Evolutionary conservation across 2,113 vertebrate species (phyloP), one percentile per base, ranked within the genome.

Genomic region (Onychostruthus taczanowskii): DNA sequence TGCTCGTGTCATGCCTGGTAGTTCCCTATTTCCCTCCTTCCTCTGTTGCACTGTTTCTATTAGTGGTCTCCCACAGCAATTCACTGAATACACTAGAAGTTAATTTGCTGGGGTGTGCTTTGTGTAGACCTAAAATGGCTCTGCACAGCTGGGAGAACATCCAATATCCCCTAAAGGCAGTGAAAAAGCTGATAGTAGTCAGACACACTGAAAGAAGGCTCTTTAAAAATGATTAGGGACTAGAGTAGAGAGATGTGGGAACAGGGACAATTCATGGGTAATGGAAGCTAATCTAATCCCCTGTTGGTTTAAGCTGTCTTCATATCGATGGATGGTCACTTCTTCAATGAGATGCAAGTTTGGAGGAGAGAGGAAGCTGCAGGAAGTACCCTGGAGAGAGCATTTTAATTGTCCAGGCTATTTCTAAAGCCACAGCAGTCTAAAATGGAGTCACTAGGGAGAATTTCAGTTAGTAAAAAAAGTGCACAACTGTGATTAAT

Each of bases 131-230:
- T 79, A 39, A 74, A 91, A 33, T 21, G 47, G 22, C 46, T 55
- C 77, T 87, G 66, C 87, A 53, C 74, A 94, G 50, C 46, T 92
- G 92, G 49, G 58, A 88, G 62, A 37, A 68, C 72, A 70, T 95
- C 43, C 74, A 91, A 11, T 13, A 58, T 66, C 50, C 58, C 0
- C 0, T 79, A 62, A 82, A 70, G 20, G 55, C 73, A 81, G 17
- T 68, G 75, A 79, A 91, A 91, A 31, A 49, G n/a, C 78, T 83
- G 49, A 18, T 61, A 44, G 8, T 80, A 85, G 44, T 75, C 28
- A 63, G 79, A 70, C 8, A 18, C 35, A 53, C 20, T 87, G 50
- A 52, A 90, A 84, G 41, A 84, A 61, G 24, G 63, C 13, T 75
- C 35, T 75, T 52, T n/a, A 52, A 87, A 61, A 64, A 37, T 59